Base-by-base conservation (phyloP, 2,113 vertebrate species). In the Salvelinus sp. region DNA sequence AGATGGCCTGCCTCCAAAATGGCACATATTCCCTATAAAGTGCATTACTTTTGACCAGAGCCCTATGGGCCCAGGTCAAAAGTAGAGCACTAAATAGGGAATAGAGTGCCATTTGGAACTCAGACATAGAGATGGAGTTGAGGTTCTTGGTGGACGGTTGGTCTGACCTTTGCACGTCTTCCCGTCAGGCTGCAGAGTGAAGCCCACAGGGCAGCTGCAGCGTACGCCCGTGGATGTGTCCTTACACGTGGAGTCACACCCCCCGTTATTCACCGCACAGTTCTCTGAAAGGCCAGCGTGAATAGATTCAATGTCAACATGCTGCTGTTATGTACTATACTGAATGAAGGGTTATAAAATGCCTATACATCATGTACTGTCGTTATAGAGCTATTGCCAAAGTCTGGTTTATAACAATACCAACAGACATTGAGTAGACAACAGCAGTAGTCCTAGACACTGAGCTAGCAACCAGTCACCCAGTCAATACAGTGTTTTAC, bases 191-290 rank as follows among this genome's bases (percentile, higher is more conserved):
- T 99, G 98, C 79, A 99, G 94, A 0, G 93, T 98, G 89, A 99
- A 99, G 73, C 98, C 98, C 0, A 96, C 82, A 0, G 98, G 97
- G 85, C 98, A 99, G 85, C 96, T 99, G 90, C 98, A 99, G 90
- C 95, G 97, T 67, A 99, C 98, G 0, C 98, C 98, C 0, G 97
- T 98, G 0, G 97, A 96, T 13, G 98, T 99, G 85, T 99, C 98
- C 81, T 98, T 98, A 76, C 98, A 99, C 3, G 96, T 98, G 66
- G 96, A 97, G 88, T 99, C 97, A 16, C 98, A 99, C 79, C 98
- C 98, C 0, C 98, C 98, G 0, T 99, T 99, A 87, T 98, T 98
- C 67, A 99, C 94, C 0, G 97, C 96, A 75, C 98, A 99, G 0
- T 96, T 99, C 91, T 99, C 98, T 99, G 92, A 80, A 85, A 89